phyloP scores from a whole-genome alignment of 2,113 vertebrate species.

The Atlantisia rogersi region DNA sequence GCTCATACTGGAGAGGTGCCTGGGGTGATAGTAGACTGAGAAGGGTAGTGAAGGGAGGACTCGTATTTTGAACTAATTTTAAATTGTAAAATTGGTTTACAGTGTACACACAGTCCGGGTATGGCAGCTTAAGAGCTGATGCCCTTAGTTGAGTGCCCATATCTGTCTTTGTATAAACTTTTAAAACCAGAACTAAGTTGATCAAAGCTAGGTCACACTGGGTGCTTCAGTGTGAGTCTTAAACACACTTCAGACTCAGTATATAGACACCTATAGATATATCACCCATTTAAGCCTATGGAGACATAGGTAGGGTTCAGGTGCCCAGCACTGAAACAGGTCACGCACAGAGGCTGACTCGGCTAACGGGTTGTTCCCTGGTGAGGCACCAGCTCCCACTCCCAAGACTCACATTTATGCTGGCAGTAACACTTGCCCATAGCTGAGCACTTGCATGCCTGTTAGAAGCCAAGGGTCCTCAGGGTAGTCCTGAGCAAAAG shows the following conservation, averaged over 20 bases:
- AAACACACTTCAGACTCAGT: neutral
- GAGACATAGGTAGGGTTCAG: neutral
- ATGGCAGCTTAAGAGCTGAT: neutral
- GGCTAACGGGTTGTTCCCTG: rapidly evolving
- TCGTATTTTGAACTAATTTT: neutral
- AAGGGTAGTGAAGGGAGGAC: neutral
- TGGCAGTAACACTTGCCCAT: rapidly evolving
- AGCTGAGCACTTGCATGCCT: neutral
- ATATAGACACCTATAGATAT: neutral
- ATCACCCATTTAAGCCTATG: neutral
- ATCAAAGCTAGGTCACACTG: neutral
- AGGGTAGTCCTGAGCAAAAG: neutral
- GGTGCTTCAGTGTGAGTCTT: neutral
- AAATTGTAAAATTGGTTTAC: neutral
- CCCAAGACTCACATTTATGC: neutral
- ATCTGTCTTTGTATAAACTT: neutral
- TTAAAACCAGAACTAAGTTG: neutral
- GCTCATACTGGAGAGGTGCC: rapidly evolving
- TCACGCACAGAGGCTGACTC: neutral
- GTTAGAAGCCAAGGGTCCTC: neutral
- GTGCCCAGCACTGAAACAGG: neutral
- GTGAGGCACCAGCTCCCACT: neutral
- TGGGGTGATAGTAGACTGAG: neutral
- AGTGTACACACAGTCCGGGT: neutral
- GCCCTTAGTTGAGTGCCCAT: neutral